Evolutionary conservation across 1,140 invertebrate species (phyloP).

Genomic region (Conus ventricosus): DNA sequence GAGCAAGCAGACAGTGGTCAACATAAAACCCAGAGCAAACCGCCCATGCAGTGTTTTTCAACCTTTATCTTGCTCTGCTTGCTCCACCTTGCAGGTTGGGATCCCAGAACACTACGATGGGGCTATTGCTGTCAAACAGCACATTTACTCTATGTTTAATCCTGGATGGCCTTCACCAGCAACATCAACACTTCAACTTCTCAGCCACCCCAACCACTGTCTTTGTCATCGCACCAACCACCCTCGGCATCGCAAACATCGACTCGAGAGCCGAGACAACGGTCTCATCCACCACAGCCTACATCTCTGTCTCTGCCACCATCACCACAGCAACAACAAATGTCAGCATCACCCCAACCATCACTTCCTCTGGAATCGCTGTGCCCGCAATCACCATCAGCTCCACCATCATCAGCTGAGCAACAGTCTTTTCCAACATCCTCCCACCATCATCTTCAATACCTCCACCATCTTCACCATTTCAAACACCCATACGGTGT

Average conservation of each 20-base stretch:
- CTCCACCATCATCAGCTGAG: neutral
- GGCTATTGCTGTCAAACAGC: constrained; percentile 10
- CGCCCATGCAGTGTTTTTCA: neutral
- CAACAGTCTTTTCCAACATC: neutral
- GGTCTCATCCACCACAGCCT: neutral
- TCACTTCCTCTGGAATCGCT: neutral
- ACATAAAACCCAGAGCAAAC: neutral
- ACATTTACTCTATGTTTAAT: constrained; percentile 2
- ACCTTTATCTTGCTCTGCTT: neutral
- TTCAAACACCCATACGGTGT: neutral
- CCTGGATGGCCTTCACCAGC: constrained; percentile 15
- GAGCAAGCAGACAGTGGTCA: neutral
- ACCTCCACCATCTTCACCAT: neutral
- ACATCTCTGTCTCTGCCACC: neutral
- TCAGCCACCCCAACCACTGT: constrained; percentile 15
- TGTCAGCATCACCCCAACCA: constrained; percentile 10
- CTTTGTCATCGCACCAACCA: constrained; percentile 4
- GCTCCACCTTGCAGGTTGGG: neutral
- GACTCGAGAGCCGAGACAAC: neutral
- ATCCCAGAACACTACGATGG: constrained; percentile 6
- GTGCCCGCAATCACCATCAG: neutral
- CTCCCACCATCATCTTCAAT: neutral
- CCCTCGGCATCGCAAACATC: neutral
- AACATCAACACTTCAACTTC: constrained; percentile 17
- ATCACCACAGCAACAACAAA: neutral